Evolutionary conservation across 92 coral and sea anemone genomes (phyloP), one percentile per base, ranked within the genome.

Genomic region (Actinernus sp.): DNA sequence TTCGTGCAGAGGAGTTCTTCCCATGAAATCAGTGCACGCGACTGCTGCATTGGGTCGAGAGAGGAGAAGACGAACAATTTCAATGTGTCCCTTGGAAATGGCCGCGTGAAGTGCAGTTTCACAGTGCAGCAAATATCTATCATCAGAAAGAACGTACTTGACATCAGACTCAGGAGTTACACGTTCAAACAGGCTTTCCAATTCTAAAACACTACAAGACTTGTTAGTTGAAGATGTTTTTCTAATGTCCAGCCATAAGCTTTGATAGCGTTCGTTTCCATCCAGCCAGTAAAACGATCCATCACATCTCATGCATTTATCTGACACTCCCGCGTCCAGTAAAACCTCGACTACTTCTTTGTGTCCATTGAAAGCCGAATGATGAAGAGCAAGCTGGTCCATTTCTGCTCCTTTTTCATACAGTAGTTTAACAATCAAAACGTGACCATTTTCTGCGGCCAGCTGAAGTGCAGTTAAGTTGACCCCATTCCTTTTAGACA

Each of bases 71-170:
- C 32, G 18, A 2, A 76, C 83, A 6, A 86, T 80, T 20, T 67
- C 54, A 14, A 27, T 24, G 27, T 80, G 79, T 17, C 50, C 55
- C 26, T 55, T 39, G 1, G 73, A 60, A 19, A 81, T 76, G 1
- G 97, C 97, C 14, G 81, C 56, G 28, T 76, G 69, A 4, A 90
- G 74, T 3, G 92, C 88, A 16, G 97, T 80, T 52, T 81, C 97
- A 39, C 90, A 73, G 29, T 49, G 27, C 18, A 84, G 31, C 26
- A 66, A 56, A 39, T 71, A 83, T 19, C 28, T 57, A 30, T 79
- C 83, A 50, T 85, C 85, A 22, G 53, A 60, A 25, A 83, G 49
- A 18, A 52, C 62, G 26, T 36, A 67, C 0, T 55, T n/a, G 12
- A 26, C 1, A 7, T 0, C 6, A 0, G 2, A 0, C 3, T 13